These are phyloP conservation scores for Polypterus bichir DNA, from an alignment of 2,113 vertebrate genomes.

Conservation along the genomic window DNA sequence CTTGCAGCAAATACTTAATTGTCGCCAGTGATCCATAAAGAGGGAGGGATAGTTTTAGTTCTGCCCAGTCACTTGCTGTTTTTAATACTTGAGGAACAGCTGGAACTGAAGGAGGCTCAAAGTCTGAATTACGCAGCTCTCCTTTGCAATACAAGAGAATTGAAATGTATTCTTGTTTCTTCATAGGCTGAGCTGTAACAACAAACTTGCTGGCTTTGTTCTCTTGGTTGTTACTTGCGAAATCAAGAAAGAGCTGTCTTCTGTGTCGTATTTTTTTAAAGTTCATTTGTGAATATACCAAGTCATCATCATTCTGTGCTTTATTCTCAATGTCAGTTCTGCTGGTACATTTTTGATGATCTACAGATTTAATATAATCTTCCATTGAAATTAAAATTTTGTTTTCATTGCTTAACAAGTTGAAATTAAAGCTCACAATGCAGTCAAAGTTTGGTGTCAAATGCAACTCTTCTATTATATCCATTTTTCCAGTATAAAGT, in stretches of 20 bases:
- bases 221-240: constrained; percentile 14
- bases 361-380: constrained; percentile 2
- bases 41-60: constrained; percentile 15
- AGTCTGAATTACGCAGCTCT: constrained; percentile 8
- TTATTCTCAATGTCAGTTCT: not conserved
- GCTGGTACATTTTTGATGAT: not conserved
- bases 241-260: constrained; percentile 17
- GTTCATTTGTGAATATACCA: constrained; percentile 3
- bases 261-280: constrained; percentile 13
- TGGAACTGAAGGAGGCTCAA: constrained; percentile 21
- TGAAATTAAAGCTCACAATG: constrained; percentile 16
- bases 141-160: constrained; percentile 21
- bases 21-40: constrained; percentile 2
- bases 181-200: constrained; percentile 18
- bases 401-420: constrained; percentile 11
- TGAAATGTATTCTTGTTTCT: constrained; percentile 11
- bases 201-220: constrained; percentile 12
- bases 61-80: constrained; percentile 14
- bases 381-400: constrained; percentile 10
- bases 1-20: constrained; percentile 12
- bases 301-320: not conserved
- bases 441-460: constrained; percentile 13
- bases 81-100: constrained; percentile 3
- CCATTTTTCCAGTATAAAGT: constrained; percentile 12
- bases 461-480: constrained; percentile 14